Percentiles rank a stretch among this genome's conserved stretches.
These are phyloP conservation scores for Bembecia ichneumoniformis DNA, from an alignment of 2,888 invertebrate genomes.

Conservation along the genomic window DNA sequence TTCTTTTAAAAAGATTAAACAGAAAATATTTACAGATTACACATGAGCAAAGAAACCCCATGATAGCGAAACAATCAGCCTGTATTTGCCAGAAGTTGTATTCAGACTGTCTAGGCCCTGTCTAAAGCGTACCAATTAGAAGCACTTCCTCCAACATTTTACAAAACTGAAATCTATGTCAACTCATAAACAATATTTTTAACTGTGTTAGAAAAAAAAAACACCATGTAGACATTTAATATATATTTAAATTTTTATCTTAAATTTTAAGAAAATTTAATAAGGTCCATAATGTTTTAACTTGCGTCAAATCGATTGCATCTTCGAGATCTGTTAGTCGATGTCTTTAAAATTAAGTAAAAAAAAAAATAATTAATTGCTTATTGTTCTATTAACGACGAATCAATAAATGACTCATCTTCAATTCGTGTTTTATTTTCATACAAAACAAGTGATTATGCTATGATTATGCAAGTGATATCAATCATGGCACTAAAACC, in stretches of 20 bases:
- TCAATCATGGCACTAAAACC: too few species aligned
- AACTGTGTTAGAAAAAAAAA: constrained; percentile 18
- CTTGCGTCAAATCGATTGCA: constrained; percentile 58
- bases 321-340: constrained; percentile 50
- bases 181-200: constrained; percentile 21
- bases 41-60: too few species aligned
- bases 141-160: background rate
- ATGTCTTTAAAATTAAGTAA: constrained; percentile 48
- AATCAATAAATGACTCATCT: constrained; percentile 65
- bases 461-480: too few species aligned
- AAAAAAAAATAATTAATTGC: constrained; percentile 34
- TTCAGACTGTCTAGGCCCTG: constrained; percentile 5
- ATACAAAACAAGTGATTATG: too few species aligned
- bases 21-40: too few species aligned
- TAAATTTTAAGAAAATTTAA: constrained; percentile 19
- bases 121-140: background rate
- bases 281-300: constrained; percentile 26
- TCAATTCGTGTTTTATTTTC: constrained; percentile 49
- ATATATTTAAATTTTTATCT: constrained; percentile 3
- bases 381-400: constrained; percentile 57
- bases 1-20: too few species aligned
- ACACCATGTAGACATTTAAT: constrained; percentile 11
- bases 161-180: constrained; percentile 11
- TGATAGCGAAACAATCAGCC: constrained; percentile 21
- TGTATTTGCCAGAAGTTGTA: constrained; percentile 64